Evolutionary conservation across 1,140 invertebrate species (phyloP).

Genomic region (Dendrolimus kikuchii): DNA sequence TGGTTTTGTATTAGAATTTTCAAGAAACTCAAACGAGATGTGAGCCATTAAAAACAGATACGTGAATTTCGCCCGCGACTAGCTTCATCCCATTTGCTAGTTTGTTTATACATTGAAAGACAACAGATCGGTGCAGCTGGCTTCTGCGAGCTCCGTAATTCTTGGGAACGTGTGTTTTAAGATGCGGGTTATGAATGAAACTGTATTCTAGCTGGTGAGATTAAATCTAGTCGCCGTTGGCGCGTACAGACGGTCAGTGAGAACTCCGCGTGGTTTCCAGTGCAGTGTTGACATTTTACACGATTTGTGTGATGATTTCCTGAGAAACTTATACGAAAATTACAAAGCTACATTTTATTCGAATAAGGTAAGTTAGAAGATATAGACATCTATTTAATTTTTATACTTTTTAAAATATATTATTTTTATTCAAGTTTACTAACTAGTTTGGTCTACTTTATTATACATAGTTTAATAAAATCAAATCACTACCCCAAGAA

Average conservation of each 20-base stretch:
- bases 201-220: constrained; percentile 4
- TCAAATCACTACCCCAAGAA: too few species aligned
- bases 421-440: too few species aligned
- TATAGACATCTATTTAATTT: too few species aligned
- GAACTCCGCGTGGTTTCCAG: constrained; percentile 17
- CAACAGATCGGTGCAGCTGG: constrained; percentile 64
- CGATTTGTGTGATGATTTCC: neutral
- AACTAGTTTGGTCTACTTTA: too few species aligned
- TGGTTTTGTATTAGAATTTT: too few species aligned
- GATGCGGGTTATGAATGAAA: constrained; percentile 44
- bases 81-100: constrained; percentile 52
- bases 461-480: too few species aligned
- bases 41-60: neutral
- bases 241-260: constrained; percentile 13
- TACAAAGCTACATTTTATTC: neutral
- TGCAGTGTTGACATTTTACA: constrained; percentile 25
- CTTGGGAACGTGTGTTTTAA: constrained; percentile 35
- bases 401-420: too few species aligned
- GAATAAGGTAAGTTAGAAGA: neutral
- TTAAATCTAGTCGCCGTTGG: constrained; percentile 1
- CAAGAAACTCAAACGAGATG: neutral
- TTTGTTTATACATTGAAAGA: constrained; percentile 70
- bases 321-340: constrained; percentile 1
- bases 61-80: constrained; percentile 28
- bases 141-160: constrained; percentile 38